A percentile compares a stretch with the other conserved stretches of the same genome.
Conservation (phyloP, 2,888 invertebrate species). For the Odontocolon sp. region DNA sequence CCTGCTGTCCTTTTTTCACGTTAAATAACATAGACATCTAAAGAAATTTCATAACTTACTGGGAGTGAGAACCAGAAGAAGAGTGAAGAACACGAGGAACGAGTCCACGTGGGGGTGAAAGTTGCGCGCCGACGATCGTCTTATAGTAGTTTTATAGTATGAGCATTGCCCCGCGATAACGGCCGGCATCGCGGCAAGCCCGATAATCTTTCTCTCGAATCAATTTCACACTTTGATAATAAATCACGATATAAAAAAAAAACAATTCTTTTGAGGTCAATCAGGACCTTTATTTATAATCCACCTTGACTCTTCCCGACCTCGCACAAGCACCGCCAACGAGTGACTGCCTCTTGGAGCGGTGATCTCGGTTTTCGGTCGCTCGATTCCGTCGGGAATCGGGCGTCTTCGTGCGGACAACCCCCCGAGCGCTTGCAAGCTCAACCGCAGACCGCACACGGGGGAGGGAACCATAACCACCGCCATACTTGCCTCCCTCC, state of each 20-base stretch:
- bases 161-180: constrained; percentile 58
- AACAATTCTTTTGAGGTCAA: neutral
- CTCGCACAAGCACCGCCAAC: constrained; percentile 70
- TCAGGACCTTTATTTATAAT: constrained; percentile 5
- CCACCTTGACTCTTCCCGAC: constrained; percentile 55
- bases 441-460: constrained; percentile 56
- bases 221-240: neutral
- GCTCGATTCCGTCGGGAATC: constrained; percentile 65
- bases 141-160: constrained; percentile 53
- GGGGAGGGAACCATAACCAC: constrained; percentile 56
- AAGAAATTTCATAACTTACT: constrained; percentile 61
- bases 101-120: constrained; percentile 68
- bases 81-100: constrained; percentile 67
- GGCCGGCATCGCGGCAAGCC: constrained; percentile 64
- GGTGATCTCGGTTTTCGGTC: constrained; percentile 63
- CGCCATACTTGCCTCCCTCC: constrained; percentile 43
- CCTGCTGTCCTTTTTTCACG: too few relatives aligned
- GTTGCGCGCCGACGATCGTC: constrained; percentile 54
- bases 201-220: constrained; percentile 12
- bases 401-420: constrained; percentile 66
- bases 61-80: constrained; percentile 63
- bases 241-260: neutral
- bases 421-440: constrained; percentile 56
- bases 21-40: neutral
- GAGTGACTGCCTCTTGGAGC: constrained; percentile 70